Evolutionary conservation across 2,888 invertebrate species (phyloP).

Genomic region (Melipona beecheii): DNA sequence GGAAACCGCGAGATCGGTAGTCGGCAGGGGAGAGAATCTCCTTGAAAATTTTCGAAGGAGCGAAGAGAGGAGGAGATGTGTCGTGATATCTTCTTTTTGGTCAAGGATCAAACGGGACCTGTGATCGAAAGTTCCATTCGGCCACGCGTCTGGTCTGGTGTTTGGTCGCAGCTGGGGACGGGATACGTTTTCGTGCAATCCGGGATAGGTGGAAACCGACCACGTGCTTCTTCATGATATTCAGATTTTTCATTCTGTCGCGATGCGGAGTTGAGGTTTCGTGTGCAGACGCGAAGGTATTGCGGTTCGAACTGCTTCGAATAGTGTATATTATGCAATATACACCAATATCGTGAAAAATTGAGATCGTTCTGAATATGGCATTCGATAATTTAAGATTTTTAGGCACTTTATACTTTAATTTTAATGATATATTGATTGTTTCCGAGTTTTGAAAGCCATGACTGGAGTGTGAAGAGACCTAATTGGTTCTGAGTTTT

Average conservation of each 20-base stretch:
- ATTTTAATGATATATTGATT: too few species aligned
- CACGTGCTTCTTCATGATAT: not conserved
- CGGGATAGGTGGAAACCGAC: not conserved
- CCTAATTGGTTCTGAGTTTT: too few species aligned
- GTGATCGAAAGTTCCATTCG: conserved; percentile 27
- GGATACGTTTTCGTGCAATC: not conserved
- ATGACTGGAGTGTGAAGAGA: too few species aligned
- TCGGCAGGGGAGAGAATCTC: not conserved
- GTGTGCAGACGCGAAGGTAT: too few species aligned
- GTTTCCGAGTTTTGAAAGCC: too few species aligned
- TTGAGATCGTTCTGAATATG: too few species aligned
- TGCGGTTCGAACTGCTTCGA: too few species aligned
- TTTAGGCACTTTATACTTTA: too few species aligned
- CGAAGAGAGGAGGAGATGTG: not conserved
- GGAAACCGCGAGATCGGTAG: not conserved
- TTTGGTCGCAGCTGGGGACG: not conserved
- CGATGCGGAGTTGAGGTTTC: too few species aligned
- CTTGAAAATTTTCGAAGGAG: not conserved
- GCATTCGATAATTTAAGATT: too few species aligned
- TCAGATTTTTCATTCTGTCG: not conserved
- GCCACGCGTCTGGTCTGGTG: not conserved
- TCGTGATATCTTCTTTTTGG: not conserved
- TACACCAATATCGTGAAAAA: too few species aligned
- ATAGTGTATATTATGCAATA: too few species aligned
- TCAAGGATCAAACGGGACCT: not conserved